Evolutionary conservation across 2,113 vertebrate species (phyloP).

Genomic region (Hypanus sabinus): DNA sequence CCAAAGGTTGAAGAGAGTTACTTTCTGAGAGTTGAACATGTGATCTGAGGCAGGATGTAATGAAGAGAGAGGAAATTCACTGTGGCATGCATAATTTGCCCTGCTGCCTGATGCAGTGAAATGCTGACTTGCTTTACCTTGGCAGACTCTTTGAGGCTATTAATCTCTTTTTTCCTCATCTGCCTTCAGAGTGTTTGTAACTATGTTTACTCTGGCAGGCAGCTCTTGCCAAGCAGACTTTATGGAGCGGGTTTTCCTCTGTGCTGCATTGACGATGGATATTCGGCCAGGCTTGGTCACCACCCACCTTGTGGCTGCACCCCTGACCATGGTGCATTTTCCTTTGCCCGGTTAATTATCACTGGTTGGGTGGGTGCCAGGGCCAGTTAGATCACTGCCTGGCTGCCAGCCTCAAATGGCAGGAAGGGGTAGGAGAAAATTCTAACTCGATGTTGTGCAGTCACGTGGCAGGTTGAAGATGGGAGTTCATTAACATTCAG

Average conservation of each 20-base stretch:
- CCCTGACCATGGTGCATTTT: background rate
- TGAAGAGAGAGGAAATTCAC: conserved; percentile 19
- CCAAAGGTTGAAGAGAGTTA: background rate
- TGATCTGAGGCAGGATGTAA: background rate
- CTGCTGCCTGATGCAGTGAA: conserved; percentile 15
- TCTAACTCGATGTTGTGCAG: background rate
- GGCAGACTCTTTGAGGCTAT: conserved; percentile 21
- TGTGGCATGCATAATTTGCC: conserved; percentile 34
- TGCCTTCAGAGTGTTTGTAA: conserved; percentile 33
- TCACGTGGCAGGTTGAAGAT: background rate
- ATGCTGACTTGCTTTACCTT: conserved; percentile 17
- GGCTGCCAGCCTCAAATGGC: background rate
- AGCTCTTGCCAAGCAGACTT: conserved; percentile 25
- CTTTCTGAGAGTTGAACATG: background rate
- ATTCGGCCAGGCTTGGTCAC: background rate
- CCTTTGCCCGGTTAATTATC: background rate
- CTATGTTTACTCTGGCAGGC: conserved; percentile 32
- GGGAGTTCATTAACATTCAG: background rate
- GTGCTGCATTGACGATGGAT: conserved; percentile 6
- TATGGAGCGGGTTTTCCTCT: conserved; percentile 20
- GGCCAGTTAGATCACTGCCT: background rate
- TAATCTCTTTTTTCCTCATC: conserved; percentile 21
- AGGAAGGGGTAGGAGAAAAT: background rate
- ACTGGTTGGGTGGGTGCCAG: background rate
- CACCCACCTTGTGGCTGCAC: background rate